Base-by-base conservation (phyloP, 2,113 vertebrate species). In the Eira barbara region DNA sequence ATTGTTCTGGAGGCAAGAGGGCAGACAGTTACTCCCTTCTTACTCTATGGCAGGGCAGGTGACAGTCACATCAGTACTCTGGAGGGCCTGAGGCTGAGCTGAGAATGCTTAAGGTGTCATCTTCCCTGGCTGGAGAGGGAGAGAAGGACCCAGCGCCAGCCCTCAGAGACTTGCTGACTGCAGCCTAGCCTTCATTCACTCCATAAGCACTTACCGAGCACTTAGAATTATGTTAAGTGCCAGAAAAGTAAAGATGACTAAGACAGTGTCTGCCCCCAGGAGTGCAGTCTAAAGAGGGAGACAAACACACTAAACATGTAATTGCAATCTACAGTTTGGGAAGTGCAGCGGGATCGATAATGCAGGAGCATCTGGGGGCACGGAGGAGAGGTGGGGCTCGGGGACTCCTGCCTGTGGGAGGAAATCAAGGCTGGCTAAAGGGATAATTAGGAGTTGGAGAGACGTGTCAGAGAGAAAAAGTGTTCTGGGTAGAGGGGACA, bases 211-310 rank as follows among this genome's bases (percentile, higher is more conserved):
- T 96, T 91, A 85, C 49, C 36, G 86, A 93, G 39, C 27, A 12
- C 69, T 96, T 83, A 88, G 29, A 69, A 91, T 55, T 94, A 42
- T 71, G 49, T 95, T 78, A 67, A 80, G 63, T 96, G 52, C 47
- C 49, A 52, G 84, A 93, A 80, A 96, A 89, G 36, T 82, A 71
- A 87, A 95, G 78, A 82, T 97, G 95, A 92, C 69, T 61, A 83
- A 97, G 87, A 31, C 11, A n/a, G 45, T 96, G 49, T 89, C 96
- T 96, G 74, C 63, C 89, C 45, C 69, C 39, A 82, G 31, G 61
- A 81, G 63, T 90, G 92, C 31, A 47, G 95, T 88, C 83, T 90
- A 42, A 76, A 93, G 49, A 49, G 49, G 57, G 67, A 95, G 92
- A 89, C 71, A 89, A 79, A 55, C 80, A 47, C 63, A 65, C 67